Evolutionary conservation across 2,797 vertebrate genomes (phyloP).

Genomic region (Erpetoichthys calabaricus): DNA sequence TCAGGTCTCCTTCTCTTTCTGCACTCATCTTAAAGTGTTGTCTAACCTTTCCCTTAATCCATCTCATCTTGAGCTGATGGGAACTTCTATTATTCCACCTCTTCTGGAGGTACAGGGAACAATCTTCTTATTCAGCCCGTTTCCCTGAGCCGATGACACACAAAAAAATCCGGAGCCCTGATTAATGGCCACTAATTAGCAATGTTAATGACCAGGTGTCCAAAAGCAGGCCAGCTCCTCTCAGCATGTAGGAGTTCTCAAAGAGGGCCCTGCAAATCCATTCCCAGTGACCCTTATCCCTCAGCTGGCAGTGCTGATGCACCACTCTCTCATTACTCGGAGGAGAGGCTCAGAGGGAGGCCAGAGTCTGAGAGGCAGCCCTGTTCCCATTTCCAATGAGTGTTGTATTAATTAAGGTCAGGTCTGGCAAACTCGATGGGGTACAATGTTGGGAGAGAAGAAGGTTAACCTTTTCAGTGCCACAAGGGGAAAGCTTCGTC

Average conservation of each 20-base stretch:
- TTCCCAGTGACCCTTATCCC: slow-evolving; percentile 73
- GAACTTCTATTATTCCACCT: slow-evolving; percentile 71
- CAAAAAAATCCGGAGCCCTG: slow-evolving; percentile 59
- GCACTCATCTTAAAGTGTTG: slow-evolving; percentile 53
- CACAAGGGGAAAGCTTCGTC: not conserved
- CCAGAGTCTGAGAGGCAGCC: slow-evolving; percentile 52
- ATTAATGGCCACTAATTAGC: slow-evolving; percentile 99
- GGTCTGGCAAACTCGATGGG: slow-evolving; percentile 46
- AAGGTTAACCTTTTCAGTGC: slow-evolving; percentile 23
- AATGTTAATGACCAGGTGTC: slow-evolving; percentile 99
- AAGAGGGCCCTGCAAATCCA: slow-evolving; percentile 79
- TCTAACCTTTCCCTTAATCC: slow-evolving; percentile 68
- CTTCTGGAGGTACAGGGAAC: slow-evolving; percentile 72
- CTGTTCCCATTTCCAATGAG: slow-evolving; percentile 55
- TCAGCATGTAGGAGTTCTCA: slow-evolving; percentile 76
- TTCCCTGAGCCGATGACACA: slow-evolving; percentile 53
- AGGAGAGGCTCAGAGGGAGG: slow-evolving; percentile 58
- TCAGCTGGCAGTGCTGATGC: slow-evolving; percentile 68
- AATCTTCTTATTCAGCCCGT: slow-evolving; percentile 71
- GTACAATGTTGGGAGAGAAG: slow-evolving; percentile 24
- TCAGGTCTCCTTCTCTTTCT: slow-evolving; percentile 34
- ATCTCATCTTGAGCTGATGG: slow-evolving; percentile 72
- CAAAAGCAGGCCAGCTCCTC: slow-evolving; percentile 88
- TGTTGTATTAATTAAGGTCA: slow-evolving; percentile 83
- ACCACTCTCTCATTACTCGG: slow-evolving; percentile 61